Conservation (phyloP, 2,797 vertebrate genomes). For the Acipenser oxyrinchus region DNA sequence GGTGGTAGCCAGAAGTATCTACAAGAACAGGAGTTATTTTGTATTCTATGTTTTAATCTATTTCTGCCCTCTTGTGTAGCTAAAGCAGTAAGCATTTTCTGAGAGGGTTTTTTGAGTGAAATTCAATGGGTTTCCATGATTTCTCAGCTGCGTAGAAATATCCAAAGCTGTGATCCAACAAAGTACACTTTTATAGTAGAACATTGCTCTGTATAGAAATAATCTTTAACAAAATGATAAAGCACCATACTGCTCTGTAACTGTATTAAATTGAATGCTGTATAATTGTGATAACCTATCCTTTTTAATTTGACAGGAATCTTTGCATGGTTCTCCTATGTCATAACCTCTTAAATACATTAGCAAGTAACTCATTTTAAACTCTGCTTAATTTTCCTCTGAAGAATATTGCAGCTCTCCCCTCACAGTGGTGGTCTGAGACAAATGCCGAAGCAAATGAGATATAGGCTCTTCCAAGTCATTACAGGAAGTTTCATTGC, state of each 20-base stretch:
- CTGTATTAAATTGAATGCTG: constrained; percentile 19
- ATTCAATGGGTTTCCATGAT: too few species aligned
- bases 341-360: constrained; percentile 25
- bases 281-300: constrained; percentile 16
- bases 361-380: constrained; percentile 19
- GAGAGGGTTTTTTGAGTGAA: too few species aligned
- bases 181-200: too few species aligned
- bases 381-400: constrained; percentile 20
- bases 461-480: constrained; percentile 50
- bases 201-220: constrained; percentile 22
- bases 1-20: too few species aligned
- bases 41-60: too few species aligned
- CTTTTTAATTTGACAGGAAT: constrained; percentile 26
- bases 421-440: constrained; percentile 15
- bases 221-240: constrained; percentile 25
- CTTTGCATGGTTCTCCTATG: constrained; percentile 25
- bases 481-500: constrained; percentile 54
- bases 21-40: too few species aligned
- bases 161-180: too few species aligned
- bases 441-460: constrained; percentile 25
- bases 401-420: constrained; percentile 21
- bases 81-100: too few species aligned
- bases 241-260: constrained; percentile 1
- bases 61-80: too few species aligned
- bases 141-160: too few species aligned